A percentile compares a stretch with the other conserved stretches of the same genome.
Conservation (phyloP, 2,113 vertebrate genomes). For the Calidris pygmaea region DNA sequence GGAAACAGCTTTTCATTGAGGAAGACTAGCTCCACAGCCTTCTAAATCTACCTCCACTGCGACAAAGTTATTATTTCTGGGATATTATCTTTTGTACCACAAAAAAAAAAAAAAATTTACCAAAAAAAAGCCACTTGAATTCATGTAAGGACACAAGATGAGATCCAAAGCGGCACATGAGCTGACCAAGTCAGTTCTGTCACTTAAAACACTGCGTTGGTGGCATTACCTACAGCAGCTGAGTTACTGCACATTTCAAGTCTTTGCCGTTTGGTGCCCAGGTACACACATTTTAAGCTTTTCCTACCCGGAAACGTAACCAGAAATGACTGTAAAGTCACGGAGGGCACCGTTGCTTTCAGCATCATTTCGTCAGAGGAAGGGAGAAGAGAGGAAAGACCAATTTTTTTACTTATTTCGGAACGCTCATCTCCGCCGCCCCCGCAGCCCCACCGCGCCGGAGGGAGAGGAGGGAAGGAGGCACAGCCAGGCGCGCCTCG, state of each 20-base stretch:
- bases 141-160: no score
- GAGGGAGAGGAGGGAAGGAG: not conserved
- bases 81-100: not conserved
- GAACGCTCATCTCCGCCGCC: no score
- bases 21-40: not conserved
- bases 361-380: accelerated
- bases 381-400: accelerated
- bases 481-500: not conserved
- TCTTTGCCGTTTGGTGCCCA: not conserved
- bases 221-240: accelerated
- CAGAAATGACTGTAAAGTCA: not conserved
- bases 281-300: not conserved
- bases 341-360: not conserved
- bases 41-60: not conserved
- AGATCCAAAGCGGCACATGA: accelerated
- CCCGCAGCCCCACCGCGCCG: not conserved
- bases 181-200: not conserved
- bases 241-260: not conserved
- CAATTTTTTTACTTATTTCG: accelerated
- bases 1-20: not conserved
- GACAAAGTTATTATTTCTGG: not conserved
- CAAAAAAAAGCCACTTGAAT: not conserved
- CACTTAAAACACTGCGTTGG: accelerated
- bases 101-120: not conserved
- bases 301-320: accelerated